phyloP scores from a whole-genome alignment of 2,888 invertebrate genomes.

The Ashinkailepas kermadecensis region DNA sequence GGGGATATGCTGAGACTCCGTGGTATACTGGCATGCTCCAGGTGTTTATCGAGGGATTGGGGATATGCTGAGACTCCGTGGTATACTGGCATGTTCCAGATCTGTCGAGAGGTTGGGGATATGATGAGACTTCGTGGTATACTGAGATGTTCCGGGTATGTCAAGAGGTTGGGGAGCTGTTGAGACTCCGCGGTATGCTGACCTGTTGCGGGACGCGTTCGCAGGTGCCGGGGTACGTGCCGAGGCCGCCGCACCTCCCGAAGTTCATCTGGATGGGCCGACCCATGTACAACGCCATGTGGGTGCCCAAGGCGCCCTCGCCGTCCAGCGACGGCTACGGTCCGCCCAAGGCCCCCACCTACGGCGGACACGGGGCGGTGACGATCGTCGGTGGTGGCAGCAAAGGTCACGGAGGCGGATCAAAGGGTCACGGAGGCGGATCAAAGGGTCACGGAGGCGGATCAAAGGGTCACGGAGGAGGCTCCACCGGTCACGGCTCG shows the following conservation, averaged over 20 bases:
- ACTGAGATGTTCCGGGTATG: too few relatives aligned
- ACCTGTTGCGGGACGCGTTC: too few relatives aligned
- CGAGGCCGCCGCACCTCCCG: conserved; percentile 12
- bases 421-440: neutral
- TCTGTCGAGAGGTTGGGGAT: neutral
- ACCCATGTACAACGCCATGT: conserved; percentile 22
- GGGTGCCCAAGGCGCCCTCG: conserved; percentile 18
- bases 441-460: neutral
- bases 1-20: neutral
- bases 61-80: neutral
- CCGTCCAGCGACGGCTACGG: conserved; percentile 7
- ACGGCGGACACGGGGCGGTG: neutral
- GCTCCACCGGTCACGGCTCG: neutral
- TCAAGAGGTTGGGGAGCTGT: too few relatives aligned
- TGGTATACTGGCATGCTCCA: neutral
- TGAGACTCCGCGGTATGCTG: too few relatives aligned
- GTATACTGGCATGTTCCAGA: neutral
- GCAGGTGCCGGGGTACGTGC: neutral
- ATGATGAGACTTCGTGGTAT: neutral
- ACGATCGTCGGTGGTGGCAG: neutral
- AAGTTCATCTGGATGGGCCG: conserved; percentile 22
- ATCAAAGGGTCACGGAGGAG: conserved; percentile 6
- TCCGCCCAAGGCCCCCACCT: neutral
- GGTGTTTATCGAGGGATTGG: too few relatives aligned
- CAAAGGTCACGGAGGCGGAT: neutral